Evolutionary conservation across 2,113 vertebrate genomes (phyloP).

Genomic region (Poeciliopsis retropinna): DNA sequence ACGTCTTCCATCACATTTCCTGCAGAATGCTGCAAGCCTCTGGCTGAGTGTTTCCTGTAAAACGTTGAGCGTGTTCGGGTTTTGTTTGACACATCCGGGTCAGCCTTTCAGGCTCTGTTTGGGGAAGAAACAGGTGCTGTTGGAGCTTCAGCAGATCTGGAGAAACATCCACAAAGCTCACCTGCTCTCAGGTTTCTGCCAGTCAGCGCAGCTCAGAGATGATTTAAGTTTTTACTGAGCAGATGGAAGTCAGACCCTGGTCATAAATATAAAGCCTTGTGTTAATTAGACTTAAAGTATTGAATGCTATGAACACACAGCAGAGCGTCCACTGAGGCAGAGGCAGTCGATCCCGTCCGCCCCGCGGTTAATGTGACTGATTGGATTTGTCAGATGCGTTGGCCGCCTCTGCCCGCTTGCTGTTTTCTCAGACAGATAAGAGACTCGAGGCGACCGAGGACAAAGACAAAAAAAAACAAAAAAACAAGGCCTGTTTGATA

Average conservation of each 20-base stretch:
- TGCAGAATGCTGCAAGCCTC: constrained; percentile 14
- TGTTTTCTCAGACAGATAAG: constrained; percentile 38
- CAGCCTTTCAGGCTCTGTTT: constrained; percentile 24
- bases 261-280: not conserved
- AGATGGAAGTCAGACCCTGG: not conserved
- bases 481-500: constrained; percentile 33
- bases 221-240: not conserved
- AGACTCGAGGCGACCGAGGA: constrained; percentile 16
- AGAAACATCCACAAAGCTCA: constrained; percentile 19
- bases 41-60: constrained; percentile 33
- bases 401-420: constrained; percentile 7
- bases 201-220: not conserved
- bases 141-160: not conserved
- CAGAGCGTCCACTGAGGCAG: not conserved
- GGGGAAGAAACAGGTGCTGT: constrained; percentile 31
- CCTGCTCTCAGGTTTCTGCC: not conserved
- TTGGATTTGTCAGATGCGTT: constrained; percentile 32
- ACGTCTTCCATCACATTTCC: not conserved
- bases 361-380: constrained; percentile 27
- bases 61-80: constrained; percentile 4
- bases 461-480: not conserved
- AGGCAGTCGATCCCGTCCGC: not conserved
- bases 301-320: constrained; percentile 5
- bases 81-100: constrained; percentile 49
- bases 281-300: not conserved